Percentiles rank a stretch among this genome's conserved stretches.
These are phyloP conservation scores for Falco biarmicus DNA, from an alignment of 2,797 vertebrate genomes.

Conservation along the genomic window DNA sequence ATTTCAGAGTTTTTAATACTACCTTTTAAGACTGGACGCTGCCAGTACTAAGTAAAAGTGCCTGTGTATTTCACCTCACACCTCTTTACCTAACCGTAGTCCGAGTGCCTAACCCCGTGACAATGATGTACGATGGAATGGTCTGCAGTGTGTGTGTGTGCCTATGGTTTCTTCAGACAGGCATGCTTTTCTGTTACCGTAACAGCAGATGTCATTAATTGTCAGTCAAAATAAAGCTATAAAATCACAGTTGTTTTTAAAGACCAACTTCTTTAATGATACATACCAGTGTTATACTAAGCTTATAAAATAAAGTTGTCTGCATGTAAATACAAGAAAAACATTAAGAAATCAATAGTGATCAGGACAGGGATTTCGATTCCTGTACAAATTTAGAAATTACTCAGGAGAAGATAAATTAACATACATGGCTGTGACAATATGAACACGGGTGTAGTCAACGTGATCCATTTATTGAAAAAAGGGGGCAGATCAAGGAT, in stretches of 20 bases:
- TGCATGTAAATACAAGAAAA: slow-evolving; percentile 70
- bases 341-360: slow-evolving; percentile 61
- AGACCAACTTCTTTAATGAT: slow-evolving; percentile 77
- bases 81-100: slow-evolving; percentile 49
- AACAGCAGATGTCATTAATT: slow-evolving; percentile 63
- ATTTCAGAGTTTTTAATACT: slow-evolving; percentile 37
- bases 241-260: slow-evolving; percentile 74
- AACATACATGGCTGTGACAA: slow-evolving; percentile 56
- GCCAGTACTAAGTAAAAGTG: slow-evolving; percentile 74
- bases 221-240: slow-evolving; percentile 79
- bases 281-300: slow-evolving; percentile 64
- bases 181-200: slow-evolving; percentile 56
- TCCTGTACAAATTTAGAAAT: slow-evolving; percentile 69
- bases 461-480: slow-evolving; percentile 32
- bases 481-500: slow-evolving; percentile 23
- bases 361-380: slow-evolving; percentile 32
- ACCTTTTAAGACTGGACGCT: slow-evolving; percentile 61
- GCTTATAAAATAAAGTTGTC: slow-evolving; percentile 68
- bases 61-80: slow-evolving; percentile 72
- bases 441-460: slow-evolving; percentile 15
- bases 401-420: slow-evolving; percentile 37
- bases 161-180: slow-evolving; percentile 41
- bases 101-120: slow-evolving; percentile 74
- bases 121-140: slow-evolving; percentile 40
- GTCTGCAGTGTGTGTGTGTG: slow-evolving; percentile 49